Evolutionary conservation across 2,888 invertebrate species (phyloP).

Genomic region (Cosmia pyralina): DNA sequence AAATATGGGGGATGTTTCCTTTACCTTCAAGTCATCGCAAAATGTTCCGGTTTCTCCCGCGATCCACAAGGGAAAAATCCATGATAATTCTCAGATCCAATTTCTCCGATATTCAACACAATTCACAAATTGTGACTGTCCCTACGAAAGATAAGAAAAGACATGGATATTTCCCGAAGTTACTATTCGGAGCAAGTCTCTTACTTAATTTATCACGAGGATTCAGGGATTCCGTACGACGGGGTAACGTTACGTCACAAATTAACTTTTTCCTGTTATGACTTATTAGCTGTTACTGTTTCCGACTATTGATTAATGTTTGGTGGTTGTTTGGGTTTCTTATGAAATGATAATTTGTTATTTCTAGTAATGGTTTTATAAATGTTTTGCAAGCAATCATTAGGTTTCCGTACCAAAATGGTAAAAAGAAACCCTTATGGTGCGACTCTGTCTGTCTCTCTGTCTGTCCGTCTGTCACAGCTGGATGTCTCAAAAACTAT

Average conservation of each 20-base stretch:
- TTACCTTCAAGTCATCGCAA: too few species aligned
- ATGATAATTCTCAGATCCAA: conserved; percentile 31
- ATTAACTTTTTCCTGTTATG: conserved; percentile 59
- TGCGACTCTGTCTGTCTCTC: too few species aligned
- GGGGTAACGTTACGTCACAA: conserved; percentile 39
- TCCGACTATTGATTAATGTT: conserved; percentile 53
- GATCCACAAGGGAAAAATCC: conserved; percentile 11
- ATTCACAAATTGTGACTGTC: conserved; percentile 48
- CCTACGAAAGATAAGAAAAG: conserved; percentile 42
- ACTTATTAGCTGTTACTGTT: conserved; percentile 52
- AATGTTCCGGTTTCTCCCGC: not conserved
- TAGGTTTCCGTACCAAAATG: not conserved
- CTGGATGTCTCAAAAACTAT: too few species aligned
- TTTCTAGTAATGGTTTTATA: not conserved
- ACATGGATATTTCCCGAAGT: conserved; percentile 48
- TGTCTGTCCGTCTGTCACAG: too few species aligned
- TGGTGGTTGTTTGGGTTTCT: conserved; percentile 22
- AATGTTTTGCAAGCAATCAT: not conserved
- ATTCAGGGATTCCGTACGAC: conserved; percentile 21
- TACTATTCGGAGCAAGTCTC: conserved; percentile 32
- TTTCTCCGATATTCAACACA: conserved; percentile 38
- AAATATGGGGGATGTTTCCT: too few species aligned
- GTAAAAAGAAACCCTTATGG: too few species aligned
- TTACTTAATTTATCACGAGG: conserved; percentile 52
- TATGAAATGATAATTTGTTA: conserved; percentile 27